A percentile compares a stretch with the other conserved stretches of the same genome.
Conservation (phyloP, 2,113 vertebrate genomes). For the Piprites chloris region DNA sequence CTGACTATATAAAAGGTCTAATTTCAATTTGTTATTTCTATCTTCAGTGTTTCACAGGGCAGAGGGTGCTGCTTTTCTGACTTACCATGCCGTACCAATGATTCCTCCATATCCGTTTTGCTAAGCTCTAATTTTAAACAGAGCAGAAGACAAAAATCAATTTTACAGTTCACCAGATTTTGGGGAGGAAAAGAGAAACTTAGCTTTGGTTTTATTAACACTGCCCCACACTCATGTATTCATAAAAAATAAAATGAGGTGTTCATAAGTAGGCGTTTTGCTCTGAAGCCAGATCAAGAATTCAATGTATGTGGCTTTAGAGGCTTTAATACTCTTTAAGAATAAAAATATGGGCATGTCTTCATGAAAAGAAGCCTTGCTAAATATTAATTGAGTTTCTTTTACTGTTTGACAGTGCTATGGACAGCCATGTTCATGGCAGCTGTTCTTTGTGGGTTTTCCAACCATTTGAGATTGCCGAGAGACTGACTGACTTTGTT, state of each 20-base stretch:
- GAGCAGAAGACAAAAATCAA: constrained; percentile 16
- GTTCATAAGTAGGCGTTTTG: neutral
- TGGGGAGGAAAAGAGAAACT: neutral
- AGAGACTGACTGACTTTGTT: neutral
- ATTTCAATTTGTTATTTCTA: neutral
- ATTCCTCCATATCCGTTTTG: neutral
- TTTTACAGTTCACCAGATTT: constrained; percentile 25
- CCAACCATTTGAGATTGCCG: neutral
- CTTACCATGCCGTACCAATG: neutral
- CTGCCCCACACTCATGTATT: neutral
- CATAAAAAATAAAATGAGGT: neutral
- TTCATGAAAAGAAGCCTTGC: neutral
- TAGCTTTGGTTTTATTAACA: constrained; percentile 32
- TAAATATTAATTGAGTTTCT: neutral
- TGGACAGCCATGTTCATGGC: neutral
- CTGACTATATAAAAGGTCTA: neutral
- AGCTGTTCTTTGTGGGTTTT: neutral
- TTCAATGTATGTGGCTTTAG: neutral
- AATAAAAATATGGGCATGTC: neutral
- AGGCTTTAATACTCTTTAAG: neutral
- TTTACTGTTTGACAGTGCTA: neutral
- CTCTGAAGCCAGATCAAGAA: neutral
- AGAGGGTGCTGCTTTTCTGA: neutral
- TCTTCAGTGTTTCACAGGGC: neutral
- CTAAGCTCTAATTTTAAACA: neutral